Evolutionary conservation across 2,113 vertebrate species (phyloP), one percentile per base, ranked within the genome.

Genomic region (Ochotona curzoniae): DNA sequence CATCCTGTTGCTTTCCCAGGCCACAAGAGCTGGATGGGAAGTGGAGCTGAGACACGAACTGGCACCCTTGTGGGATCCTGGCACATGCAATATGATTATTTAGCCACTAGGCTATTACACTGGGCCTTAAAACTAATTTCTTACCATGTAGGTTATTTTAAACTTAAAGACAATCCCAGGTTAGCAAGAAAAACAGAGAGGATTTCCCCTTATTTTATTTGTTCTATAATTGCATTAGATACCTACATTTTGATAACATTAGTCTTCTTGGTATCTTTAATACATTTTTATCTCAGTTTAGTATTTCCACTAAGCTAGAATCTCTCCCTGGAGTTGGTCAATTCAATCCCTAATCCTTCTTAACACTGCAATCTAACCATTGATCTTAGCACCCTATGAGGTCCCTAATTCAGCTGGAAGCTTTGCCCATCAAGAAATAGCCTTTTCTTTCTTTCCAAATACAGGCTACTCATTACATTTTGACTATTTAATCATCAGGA

Each of bases 401-500:
- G n/a, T 82, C 54, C 83, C 67, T 8, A 79, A 82, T 49, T 94
- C 69, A 82, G 44, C 57, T 93, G 94, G 32, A 73, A 49, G 21
- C 71, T 85, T 75, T 11, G 0, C 18, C 32, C 47, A 75, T 79
- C 17, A 76, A 86, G 61, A 96, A 61, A 91, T 49, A 93, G 49
- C 49, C 44, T 91, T 4, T 6, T 23, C 5, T 89, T 79, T 49
- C n/a, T 84, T 30, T 81, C 30, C 4, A 87, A 79, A 73, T 78
- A 80, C 10, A 88, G 67, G 61, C 32, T 88, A 25, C 71, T 90
- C 70, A 92, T 90, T 78, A 95, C 35, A 90, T 70, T 92, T 95
- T 92, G 93, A 74, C 35, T 83, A 30, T 94, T 93, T 95, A 92
- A 90, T 96, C 28, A 92, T 88, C 79, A 66, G 64, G 28, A 85